These are phyloP conservation scores for Phenganax stokvisi DNA, from an alignment of 92 coral and sea anemone species.

Conservation along the genomic window DNA sequence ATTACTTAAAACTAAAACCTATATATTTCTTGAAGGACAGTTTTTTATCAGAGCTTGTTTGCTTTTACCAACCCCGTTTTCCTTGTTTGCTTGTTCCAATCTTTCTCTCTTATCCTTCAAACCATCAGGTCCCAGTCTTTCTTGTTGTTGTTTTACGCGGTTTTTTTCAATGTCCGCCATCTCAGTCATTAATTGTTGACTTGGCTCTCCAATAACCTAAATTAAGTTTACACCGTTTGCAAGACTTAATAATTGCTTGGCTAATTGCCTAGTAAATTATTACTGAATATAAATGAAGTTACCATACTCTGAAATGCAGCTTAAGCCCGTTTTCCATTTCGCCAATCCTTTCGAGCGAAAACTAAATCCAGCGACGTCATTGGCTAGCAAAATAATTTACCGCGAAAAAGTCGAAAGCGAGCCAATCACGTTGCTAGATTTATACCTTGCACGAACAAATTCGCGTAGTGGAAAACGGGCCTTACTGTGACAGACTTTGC, in stretches of 20 bases:
- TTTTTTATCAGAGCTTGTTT: background rate
- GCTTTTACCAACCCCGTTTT: conserved; percentile 66
- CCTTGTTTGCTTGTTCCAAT: conserved; percentile 77
- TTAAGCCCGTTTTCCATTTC: no score
- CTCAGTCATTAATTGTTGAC: conserved; percentile 73
- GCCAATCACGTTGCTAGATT: no score
- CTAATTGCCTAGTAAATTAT: background rate
- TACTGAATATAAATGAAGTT: background rate
- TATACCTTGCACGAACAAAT: no score
- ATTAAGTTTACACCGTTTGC: background rate
- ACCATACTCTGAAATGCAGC: background rate
- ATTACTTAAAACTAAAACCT: background rate
- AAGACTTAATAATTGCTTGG: background rate
- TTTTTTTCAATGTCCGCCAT: conserved; percentile 77
- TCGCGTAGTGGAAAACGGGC: no score
- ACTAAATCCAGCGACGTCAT: no score
- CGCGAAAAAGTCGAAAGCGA: no score
- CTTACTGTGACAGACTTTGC: conserved; percentile 64
- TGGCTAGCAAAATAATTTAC: no score
- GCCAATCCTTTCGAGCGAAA: no score
- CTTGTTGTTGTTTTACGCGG: conserved; percentile 70
- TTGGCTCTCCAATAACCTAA: conserved; percentile 86
- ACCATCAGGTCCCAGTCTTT: conserved; percentile 68
- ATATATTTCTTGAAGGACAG: background rate
- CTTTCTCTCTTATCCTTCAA: conserved; percentile 62